Conservation (phyloP, 1,140 invertebrate genomes). For the Hycleus cichorii region DNA sequence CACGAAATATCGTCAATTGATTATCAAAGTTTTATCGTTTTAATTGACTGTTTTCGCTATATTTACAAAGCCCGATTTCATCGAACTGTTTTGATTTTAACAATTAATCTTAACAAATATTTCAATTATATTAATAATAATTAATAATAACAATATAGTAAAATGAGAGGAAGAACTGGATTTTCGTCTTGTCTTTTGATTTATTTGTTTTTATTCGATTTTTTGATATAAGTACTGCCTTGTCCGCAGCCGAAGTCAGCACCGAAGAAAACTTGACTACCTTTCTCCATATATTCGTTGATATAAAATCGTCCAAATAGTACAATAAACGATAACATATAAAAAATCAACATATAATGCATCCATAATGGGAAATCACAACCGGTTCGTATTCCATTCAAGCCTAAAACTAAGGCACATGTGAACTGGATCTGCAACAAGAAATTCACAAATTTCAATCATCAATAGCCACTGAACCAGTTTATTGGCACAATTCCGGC, state of each 20-base stretch:
- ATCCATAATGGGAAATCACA: constrained; percentile 92
- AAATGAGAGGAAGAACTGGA: constrained; percentile 14
- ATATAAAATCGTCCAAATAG: constrained; percentile 90
- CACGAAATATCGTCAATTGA: no score
- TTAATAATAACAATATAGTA: no score
- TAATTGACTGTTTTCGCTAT: no score
- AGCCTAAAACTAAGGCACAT: constrained; percentile 71
- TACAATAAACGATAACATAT: constrained; percentile 85
- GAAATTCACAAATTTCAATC: not conserved
- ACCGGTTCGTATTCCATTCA: constrained; percentile 72
- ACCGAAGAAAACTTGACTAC: constrained; percentile 36
- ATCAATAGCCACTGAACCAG: no score
- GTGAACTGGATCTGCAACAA: constrained; percentile 71
- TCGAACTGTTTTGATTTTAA: no score
- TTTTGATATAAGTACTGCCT: constrained; percentile 30
- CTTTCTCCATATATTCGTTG: constrained; percentile 63
- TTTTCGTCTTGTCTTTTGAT: not conserved
- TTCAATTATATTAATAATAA: no score
- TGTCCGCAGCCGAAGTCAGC: constrained; percentile 38
- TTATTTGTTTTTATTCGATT: constrained; percentile 5
- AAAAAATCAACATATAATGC: constrained; percentile 84
- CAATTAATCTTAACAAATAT: no score
- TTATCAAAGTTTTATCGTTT: no score
- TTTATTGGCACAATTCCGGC: no score
- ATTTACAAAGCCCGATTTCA: no score